Percentiles rank a stretch among this genome's conserved stretches.
These are phyloP conservation scores for Brachionus asplanchnoidis DNA, from an alignment of 1,140 invertebrate genomes.

Conservation along the genomic window DNA sequence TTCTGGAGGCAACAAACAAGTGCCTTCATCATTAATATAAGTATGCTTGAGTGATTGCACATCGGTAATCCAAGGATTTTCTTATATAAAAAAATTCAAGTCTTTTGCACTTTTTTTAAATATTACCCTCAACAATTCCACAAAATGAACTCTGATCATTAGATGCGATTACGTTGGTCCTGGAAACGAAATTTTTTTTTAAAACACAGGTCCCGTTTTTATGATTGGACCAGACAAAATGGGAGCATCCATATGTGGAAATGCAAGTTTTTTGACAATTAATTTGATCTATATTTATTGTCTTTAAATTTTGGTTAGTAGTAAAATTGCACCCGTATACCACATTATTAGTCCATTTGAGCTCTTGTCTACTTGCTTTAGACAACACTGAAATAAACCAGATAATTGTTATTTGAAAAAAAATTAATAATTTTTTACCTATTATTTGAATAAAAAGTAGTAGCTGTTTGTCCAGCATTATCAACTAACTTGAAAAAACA, in stretches of 20 bases:
- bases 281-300: background rate
- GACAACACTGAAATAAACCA: background rate
- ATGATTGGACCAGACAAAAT: conserved; percentile 41
- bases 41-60: background rate
- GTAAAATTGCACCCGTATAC: background rate
- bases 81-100: background rate
- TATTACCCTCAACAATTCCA: conserved; percentile 30
- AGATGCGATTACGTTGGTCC: background rate
- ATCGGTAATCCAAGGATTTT: background rate
- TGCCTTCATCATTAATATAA: conserved; percentile 9
- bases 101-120: background rate
- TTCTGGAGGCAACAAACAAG: background rate
- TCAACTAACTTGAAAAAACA: too few relatives aligned
- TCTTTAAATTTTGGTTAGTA: background rate
- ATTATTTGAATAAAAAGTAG: background rate
- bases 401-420: too few relatives aligned
- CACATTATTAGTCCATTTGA: background rate
- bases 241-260: conserved; percentile 27
- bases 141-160: conserved; percentile 20
- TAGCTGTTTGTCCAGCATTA: too few relatives aligned
- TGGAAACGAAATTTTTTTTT: conserved; percentile 7
- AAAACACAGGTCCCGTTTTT: conserved; percentile 35
- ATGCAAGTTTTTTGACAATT: background rate
- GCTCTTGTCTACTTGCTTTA: background rate
- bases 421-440: background rate